Conservation (phyloP, 2,113 vertebrate genomes). For the Pitta sordida region DNA sequence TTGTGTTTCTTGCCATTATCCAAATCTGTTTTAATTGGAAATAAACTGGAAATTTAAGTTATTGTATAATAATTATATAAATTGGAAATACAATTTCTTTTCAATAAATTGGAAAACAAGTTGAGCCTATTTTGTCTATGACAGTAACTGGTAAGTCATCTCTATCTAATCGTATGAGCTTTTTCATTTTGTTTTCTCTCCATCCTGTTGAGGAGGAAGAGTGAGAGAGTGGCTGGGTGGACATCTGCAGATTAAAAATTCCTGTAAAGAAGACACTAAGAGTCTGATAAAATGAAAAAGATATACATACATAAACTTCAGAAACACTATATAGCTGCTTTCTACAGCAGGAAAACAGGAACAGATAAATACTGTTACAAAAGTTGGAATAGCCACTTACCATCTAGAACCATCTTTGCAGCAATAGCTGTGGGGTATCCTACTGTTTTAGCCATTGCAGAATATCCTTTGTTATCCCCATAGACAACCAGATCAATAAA, state of each 20-base stretch:
- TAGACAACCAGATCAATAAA: slow-evolving; percentile 89
- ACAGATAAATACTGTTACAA: not conserved
- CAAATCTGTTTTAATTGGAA: not conserved
- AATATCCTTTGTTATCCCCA: slow-evolving; percentile 86
- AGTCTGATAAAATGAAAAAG: not conserved
- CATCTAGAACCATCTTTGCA: slow-evolving; percentile 91
- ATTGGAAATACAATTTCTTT: too few species aligned
- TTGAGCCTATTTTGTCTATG: not conserved
- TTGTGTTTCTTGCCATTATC: not conserved
- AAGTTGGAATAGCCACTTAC: slow-evolving; percentile 72
- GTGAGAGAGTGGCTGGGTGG: not conserved
- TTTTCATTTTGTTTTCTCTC: not conserved
- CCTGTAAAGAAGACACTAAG: not conserved
- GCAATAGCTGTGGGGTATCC: slow-evolving; percentile 91
- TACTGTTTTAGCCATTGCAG: slow-evolving; percentile 97
- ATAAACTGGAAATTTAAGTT: not conserved
- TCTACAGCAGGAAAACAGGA: not conserved
- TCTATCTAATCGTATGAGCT: not conserved
- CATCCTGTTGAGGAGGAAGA: not conserved
- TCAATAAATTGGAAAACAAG: not conserved
- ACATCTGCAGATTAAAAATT: not conserved
- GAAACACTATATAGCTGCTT: not conserved
- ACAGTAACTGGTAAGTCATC: not conserved
- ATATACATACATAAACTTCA: not conserved
- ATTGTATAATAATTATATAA: too few species aligned